Conservation (phyloP, 2,113 vertebrate species). For the Empidonax alnorum region DNA sequence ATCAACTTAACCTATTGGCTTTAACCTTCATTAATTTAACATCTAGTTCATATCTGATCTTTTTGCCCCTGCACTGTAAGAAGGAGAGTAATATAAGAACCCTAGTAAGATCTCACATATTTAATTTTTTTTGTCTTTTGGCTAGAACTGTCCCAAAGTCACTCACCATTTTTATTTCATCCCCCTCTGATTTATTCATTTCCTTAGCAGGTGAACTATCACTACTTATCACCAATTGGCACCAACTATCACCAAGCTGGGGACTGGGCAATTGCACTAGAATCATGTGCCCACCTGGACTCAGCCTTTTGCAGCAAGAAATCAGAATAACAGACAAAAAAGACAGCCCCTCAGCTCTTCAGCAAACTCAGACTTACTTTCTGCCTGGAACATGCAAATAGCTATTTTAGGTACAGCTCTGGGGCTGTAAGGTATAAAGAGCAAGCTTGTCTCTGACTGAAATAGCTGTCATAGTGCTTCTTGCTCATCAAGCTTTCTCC, state of each 20-base stretch:
- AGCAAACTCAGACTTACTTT: background rate
- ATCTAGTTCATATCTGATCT: background rate
- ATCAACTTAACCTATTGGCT: background rate
- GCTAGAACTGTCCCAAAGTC: background rate
- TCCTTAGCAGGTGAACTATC: background rate
- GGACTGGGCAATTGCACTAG: background rate
- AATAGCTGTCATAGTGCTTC: background rate
- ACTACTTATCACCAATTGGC: background rate
- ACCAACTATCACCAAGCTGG: background rate
- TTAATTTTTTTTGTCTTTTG: background rate
- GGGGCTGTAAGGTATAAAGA: background rate
- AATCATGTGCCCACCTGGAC: background rate
- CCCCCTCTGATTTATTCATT: background rate
- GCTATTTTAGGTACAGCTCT: conserved; percentile 1
- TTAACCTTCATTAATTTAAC: conserved; percentile 12
- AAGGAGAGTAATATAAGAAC: background rate
- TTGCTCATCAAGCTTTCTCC: background rate
- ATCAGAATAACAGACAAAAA: background rate
- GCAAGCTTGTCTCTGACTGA: background rate
- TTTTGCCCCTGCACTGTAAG: background rate
- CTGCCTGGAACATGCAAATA: background rate
- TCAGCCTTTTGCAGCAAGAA: background rate
- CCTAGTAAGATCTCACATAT: background rate
- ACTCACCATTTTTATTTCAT: background rate
- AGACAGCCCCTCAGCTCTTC: background rate